Percentiles rank a stretch among this genome's conserved stretches.
phyloP scores from a whole-genome alignment of 2,888 invertebrate genomes.

The Himalopsyche japonica region DNA sequence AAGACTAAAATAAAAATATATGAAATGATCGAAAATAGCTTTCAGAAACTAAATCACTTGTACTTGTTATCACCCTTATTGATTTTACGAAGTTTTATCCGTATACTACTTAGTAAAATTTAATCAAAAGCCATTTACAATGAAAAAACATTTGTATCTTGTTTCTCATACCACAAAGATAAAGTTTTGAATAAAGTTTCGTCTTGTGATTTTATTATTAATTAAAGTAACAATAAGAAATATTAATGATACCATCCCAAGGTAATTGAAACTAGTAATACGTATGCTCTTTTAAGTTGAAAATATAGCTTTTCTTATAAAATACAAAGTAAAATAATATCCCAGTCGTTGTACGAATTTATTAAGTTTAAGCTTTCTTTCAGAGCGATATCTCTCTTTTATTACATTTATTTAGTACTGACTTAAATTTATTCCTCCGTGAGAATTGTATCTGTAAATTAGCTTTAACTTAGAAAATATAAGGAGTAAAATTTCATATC shows the following conservation, averaged over 20 bases:
- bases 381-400: not conserved
- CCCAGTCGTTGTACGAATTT: not conserved
- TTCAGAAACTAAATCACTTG: too few relatives aligned
- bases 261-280: not conserved
- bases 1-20: too few relatives aligned
- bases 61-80: not conserved
- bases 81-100: not conserved
- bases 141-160: not conserved
- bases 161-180: not conserved
- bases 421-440: not conserved
- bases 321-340: not conserved
- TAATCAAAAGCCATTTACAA: not conserved
- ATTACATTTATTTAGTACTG: not conserved
- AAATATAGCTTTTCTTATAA: not conserved
- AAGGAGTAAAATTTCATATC: too few relatives aligned
- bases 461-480: too few relatives aligned
- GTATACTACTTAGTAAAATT: not conserved
- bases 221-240: not conserved
- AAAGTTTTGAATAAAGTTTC: not conserved
- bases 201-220: not conserved
- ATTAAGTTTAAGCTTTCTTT: not conserved
- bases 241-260: not conserved
- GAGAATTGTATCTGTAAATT: too few relatives aligned
- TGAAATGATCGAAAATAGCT: too few relatives aligned
- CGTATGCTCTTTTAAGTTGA: not conserved